Conservation (phyloP, 2,888 invertebrate genomes). For the Chaitophorus viminalis region DNA sequence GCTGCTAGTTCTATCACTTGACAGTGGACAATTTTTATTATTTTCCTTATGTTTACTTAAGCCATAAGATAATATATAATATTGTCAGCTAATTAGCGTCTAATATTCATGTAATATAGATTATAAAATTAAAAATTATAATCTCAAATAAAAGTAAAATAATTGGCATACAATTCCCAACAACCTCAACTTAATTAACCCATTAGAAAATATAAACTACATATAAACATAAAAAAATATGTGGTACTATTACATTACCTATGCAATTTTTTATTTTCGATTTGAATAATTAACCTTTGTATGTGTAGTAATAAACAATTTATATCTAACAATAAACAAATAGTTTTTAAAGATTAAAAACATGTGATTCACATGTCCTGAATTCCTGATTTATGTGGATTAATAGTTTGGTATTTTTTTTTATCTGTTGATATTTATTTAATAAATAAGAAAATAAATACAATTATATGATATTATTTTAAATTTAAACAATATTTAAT, state of each 20-base stretch:
- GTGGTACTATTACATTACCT: conserved; percentile 9
- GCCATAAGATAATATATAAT: too few relatives aligned
- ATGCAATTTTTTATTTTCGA: neutral
- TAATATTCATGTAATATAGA: too few relatives aligned
- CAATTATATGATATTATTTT: neutral
- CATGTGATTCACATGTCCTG: neutral
- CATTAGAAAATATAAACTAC: neutral
- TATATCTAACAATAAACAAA: conserved; percentile 37
- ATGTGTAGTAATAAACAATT: neutral
- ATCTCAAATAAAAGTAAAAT: neutral
- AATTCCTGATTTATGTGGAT: conserved; percentile 25
- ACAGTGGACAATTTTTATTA: too few relatives aligned
- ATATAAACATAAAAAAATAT: too few relatives aligned
- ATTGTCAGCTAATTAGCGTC: too few relatives aligned
- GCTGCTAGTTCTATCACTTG: too few relatives aligned
- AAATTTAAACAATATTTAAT: neutral
- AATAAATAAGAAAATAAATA: neutral
- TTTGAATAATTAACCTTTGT: conserved; percentile 46
- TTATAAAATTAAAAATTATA: neutral
- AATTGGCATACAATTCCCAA: conserved; percentile 13
- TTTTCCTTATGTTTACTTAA: too few relatives aligned
- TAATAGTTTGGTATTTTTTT: neutral
- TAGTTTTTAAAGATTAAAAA: conserved; percentile 31
- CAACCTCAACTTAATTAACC: conserved; percentile 16
- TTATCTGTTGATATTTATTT: neutral